A percentile compares a stretch with the other conserved stretches of the same genome.
Evolutionary conservation across 2,113 vertebrate species (phyloP).

Genomic region (Ammospiza nelsoni): DNA sequence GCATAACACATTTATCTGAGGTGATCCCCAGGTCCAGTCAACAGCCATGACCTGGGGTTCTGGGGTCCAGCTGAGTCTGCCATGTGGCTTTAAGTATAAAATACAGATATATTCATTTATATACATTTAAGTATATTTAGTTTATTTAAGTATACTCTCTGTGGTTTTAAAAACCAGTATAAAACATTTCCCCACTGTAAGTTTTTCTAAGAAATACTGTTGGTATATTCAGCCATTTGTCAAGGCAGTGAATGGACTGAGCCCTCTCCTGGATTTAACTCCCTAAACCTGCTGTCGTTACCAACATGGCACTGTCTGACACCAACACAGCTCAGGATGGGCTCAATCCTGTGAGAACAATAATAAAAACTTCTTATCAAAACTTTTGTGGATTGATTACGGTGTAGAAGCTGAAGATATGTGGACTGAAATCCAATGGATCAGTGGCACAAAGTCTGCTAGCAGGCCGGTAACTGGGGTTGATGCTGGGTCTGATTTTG

Average conservation of each 20-base stretch:
- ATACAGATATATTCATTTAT: background rate
- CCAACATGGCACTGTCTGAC: background rate
- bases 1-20: slow-evolving; percentile 68
- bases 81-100: background rate
- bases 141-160: background rate
- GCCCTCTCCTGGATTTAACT: background rate
- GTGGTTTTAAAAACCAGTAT: background rate
- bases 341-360: background rate
- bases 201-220: background rate
- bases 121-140: background rate
- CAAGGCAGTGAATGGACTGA: background rate
- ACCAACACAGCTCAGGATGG: background rate
- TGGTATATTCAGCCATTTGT: background rate
- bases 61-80: background rate
- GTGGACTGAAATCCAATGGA: background rate
- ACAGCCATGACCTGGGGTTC: background rate
- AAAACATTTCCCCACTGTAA: background rate
- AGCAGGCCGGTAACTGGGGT: background rate
- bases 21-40: background rate
- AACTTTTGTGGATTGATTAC: background rate
- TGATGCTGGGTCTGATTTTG: background rate
- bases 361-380: background rate
- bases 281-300: background rate
- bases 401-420: background rate
- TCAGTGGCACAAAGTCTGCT: background rate